Evolutionary conservation across 2,888 invertebrate genomes (phyloP), one percentile per base, ranked within the genome.

Genomic region (Agriotes lineatus): DNA sequence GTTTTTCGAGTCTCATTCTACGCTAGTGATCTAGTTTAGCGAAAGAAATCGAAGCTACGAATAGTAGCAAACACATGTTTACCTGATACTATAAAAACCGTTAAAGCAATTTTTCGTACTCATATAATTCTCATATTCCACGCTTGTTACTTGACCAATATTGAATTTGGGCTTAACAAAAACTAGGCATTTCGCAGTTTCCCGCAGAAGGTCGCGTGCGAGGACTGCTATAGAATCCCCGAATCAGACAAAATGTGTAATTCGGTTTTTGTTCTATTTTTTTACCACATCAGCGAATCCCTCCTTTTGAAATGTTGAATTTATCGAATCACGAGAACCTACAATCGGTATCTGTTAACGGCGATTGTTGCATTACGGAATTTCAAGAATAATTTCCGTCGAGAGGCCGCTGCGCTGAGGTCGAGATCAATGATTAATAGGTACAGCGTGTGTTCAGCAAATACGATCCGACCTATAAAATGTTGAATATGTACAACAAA

Each of bases 401-500:
- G 1, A 1, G 37, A 14, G 1, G 6, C 7, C 5, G 19, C 22
- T 20, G 5, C 48, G 1, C 9, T 2, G 22, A 12, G 14, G 14
- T 12, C n/a, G 39, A 1, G 7, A 48, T 16, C 22, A 2, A 18
- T 48, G 20, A 22, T 48, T 48, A 22, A 20, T 2, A 37, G 14
- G 12, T 3, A 16, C 18, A 2, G 10, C 14, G 56, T 20, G 37
- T 20, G 56, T 35, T 33, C 37, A 14, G 44, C 44, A 48, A 61
- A 52, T 61, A 61, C 50, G 52, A 50, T 37, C 10, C 20, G 30
- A 3, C 12, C 19, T 1, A 52, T 61, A 61, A 61, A 56, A 56
- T 18, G 63, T 45, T 56, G 63, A 63, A 63, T 63, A 63, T 63
- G 42, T 63, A 44, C 42, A 63, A 56, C 54, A 45, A 63, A 63